Evolutionary conservation across 1,140 invertebrate species (phyloP).

Genomic region (Rhagoletis pomonella): DNA sequence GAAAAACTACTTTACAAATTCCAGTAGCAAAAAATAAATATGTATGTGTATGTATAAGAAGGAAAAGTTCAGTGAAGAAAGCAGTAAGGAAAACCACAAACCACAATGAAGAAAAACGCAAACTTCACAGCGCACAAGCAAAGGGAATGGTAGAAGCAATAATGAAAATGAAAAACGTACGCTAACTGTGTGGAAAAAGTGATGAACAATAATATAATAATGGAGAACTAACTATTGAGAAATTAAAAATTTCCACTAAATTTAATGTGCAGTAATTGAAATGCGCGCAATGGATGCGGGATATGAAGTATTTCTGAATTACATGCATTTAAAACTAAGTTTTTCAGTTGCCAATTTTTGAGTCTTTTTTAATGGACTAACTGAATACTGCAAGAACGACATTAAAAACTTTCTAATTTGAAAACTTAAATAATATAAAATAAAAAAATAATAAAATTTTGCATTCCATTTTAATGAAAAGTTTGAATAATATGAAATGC

Average conservation of each 20-base stretch:
- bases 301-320: no score
- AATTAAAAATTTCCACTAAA: conserved; percentile 23
- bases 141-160: not conserved
- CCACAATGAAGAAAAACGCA: not conserved
- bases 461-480: no score
- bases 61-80: not conserved
- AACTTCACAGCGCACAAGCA: not conserved
- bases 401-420: no score
- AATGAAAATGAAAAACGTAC: not conserved
- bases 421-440: no score
- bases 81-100: not conserved
- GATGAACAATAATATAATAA: not conserved
- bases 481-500: no score
- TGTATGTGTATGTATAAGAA: not conserved
- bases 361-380: no score
- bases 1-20: not conserved
- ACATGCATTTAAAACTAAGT: no score
- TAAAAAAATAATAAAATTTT: no score
- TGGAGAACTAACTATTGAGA: not conserved
- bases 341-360: no score
- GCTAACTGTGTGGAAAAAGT: not conserved
- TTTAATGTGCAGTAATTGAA: not conserved
- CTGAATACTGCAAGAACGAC: no score
- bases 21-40: not conserved
- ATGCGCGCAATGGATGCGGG: not conserved